Base-by-base conservation (phyloP, 1,140 invertebrate genomes). In the Eubasilissa regina region DNA sequence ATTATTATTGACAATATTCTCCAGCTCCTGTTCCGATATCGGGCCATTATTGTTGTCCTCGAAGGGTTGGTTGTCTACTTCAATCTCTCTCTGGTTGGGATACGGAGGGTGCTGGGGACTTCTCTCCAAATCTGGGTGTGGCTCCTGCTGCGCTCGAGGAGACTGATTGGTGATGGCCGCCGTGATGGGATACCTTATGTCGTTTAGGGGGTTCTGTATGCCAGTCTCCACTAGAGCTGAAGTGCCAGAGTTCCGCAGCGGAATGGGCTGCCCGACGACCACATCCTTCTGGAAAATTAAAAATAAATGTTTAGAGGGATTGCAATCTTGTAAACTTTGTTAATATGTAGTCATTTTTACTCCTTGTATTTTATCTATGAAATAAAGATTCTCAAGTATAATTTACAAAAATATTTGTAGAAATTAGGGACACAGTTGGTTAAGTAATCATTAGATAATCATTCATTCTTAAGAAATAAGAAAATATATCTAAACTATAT, bases 1-100 rank as follows among this genome's bases (percentile, higher is more conserved):
- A 80, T 90, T 90, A 84, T 90, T 90, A 83, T 90, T 90, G 21
- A 87, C 88, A 78, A 90, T 90, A 83, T 90, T 90, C 85, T 90
- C 88, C 86, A 90, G 87, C 82, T 90, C 89, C 11, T 88, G 86
- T 15, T 87, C 85, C 6, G 89, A 90, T 70, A 90, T 89, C 10
- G 89, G 89, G 0, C 89, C 89, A 77, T 90, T 90, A 85, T 90
- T 90, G 84, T 90, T 89, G 84, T 89, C 87, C 77, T 89, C 89
- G 81, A 84, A 85, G 80, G 86, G 87, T 84, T 88, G 87, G 85
- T 88, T 88, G 79, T 81, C 77, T 10, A 12, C 68, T 3, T 25
- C 47, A 19, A 17, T n/a, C 48, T 53, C 6, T 8, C 45, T 35
- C 35, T 17, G 66, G 66, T 47, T 70, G 12, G 15, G 12, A 3